Percentiles rank a stretch among this genome's conserved stretches.
These are phyloP conservation scores for Halichoerus grypus DNA, from an alignment of 2,113 vertebrate genomes.

Conservation along the genomic window DNA sequence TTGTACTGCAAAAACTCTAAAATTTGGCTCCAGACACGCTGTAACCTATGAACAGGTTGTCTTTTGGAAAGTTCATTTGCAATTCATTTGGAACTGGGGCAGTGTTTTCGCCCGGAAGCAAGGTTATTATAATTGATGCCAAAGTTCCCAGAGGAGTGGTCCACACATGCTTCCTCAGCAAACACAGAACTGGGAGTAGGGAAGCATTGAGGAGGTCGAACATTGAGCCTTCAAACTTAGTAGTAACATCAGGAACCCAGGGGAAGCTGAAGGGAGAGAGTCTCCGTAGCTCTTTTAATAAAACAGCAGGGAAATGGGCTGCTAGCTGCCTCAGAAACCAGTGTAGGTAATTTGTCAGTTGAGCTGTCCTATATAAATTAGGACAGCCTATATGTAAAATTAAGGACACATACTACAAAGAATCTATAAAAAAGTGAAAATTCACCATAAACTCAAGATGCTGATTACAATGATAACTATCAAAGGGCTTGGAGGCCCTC, in stretches of 20 bases:
- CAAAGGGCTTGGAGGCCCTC: background rate
- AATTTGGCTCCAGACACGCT: conserved; percentile 8
- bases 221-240: background rate
- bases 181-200: background rate
- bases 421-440: background rate
- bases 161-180: background rate
- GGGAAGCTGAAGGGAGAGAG: background rate
- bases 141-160: background rate
- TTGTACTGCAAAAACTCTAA: background rate
- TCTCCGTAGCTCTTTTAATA: background rate
- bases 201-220: background rate
- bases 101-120: conserved; percentile 16
- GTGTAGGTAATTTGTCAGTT: background rate
- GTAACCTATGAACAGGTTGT: background rate
- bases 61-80: conserved; percentile 50
- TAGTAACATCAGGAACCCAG: background rate
- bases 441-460: background rate
- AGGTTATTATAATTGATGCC: background rate
- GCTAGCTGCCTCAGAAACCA: background rate
- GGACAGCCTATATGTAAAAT: background rate
- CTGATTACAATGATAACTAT: background rate
- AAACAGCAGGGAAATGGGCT: background rate
- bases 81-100: background rate
- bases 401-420: background rate
- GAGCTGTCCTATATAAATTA: background rate